A percentile compares a stretch with the other conserved stretches of the same genome.
Conservation (phyloP, 2,888 invertebrate genomes). For the Dicycla oo region DNA sequence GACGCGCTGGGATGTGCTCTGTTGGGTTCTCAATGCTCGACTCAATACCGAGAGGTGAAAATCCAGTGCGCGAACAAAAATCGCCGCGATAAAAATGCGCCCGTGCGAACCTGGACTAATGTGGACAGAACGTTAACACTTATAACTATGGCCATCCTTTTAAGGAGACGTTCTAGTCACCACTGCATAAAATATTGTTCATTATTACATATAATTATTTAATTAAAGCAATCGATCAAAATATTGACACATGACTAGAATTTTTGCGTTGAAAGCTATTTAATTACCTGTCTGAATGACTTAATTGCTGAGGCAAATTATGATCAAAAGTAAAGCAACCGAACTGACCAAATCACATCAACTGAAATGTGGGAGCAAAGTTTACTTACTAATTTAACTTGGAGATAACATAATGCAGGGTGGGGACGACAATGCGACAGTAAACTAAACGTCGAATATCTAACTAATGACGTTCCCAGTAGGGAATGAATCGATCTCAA, state of each 20-base stretch:
- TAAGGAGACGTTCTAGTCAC: not conserved
- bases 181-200: not conserved
- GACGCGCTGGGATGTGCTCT: not conserved
- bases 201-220: slow-evolving; percentile 1
- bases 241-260: slow-evolving; percentile 11
- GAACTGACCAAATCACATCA: not conserved
- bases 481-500: not conserved
- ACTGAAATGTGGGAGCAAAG: not conserved
- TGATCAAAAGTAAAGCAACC: not conserved
- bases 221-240: slow-evolving; percentile 32
- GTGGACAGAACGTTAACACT: not conserved
- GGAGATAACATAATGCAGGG: not conserved
- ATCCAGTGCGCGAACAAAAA: not conserved
- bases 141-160: not conserved
- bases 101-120: not conserved
- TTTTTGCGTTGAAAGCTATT: not conserved
- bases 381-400: not conserved
- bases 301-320: slow-evolving; percentile 3
- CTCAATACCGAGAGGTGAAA: not conserved
- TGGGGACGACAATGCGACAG: not conserved
- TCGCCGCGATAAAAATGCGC: not conserved
- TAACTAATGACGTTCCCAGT: too few species aligned
- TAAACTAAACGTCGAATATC: not conserved
- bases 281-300: slow-evolving; percentile 9
- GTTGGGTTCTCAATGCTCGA: not conserved